Evolutionary conservation across 1,140 invertebrate species (phyloP).

Genomic region (Zelostemma sp.): DNA sequence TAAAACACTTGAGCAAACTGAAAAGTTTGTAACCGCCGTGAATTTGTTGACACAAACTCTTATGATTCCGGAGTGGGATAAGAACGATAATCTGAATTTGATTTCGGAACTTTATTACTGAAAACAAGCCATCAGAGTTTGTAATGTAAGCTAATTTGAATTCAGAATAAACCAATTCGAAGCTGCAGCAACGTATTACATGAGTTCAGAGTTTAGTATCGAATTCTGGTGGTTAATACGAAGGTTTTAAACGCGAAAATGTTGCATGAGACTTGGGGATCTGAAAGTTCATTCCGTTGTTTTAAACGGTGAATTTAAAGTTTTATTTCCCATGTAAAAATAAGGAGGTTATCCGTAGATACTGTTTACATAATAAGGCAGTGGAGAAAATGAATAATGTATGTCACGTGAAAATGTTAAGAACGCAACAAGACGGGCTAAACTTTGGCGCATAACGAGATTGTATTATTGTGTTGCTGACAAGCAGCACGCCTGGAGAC

Average conservation of each 20-base stretch:
- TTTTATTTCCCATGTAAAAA: not conserved
- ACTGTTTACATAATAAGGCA: not conserved
- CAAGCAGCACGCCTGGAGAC: not conserved
- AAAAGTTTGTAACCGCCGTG: not conserved
- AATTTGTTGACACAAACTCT: not conserved
- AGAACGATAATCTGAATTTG: slow-evolving; percentile 2
- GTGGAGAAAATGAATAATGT: not conserved
- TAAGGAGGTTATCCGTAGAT: not conserved
- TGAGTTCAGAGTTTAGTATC: not conserved
- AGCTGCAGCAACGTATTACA: not conserved
- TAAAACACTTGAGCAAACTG: not conserved
- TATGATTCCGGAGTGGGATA: not conserved
- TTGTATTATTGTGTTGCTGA: not conserved
- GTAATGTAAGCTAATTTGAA: slow-evolving; percentile 4
- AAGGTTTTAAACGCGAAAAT: not conserved
- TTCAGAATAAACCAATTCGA: not conserved
- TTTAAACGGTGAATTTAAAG: not conserved
- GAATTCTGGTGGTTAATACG: not conserved
- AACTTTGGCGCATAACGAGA: not conserved
- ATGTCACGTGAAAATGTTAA: not conserved
- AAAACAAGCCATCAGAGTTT: slow-evolving; percentile 4
- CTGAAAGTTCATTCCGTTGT: not conserved
- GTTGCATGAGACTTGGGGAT: not conserved
- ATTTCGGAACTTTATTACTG: not conserved
- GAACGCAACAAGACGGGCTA: not conserved